phyloP scores from a whole-genome alignment of 2,113 vertebrate species.

The Balaenoptera acutorostrata region DNA sequence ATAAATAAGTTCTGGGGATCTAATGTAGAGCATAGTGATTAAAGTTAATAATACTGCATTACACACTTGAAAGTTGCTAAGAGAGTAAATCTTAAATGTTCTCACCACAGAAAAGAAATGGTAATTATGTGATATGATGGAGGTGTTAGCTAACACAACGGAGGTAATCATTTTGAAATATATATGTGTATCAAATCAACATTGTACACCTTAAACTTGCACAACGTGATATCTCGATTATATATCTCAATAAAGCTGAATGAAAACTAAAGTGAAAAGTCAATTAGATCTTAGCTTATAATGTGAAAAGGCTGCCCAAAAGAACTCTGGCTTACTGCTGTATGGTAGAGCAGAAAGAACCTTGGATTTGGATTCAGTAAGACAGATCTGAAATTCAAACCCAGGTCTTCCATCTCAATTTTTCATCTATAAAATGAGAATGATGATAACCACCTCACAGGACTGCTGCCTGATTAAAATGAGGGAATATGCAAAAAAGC shows the following conservation, averaged over 20 bases:
- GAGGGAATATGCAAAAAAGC: neutral
- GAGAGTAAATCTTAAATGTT: neutral
- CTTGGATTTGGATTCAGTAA: neutral
- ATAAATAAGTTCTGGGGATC: neutral
- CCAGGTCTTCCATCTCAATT: neutral
- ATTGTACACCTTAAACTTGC: neutral
- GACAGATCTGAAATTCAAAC: neutral
- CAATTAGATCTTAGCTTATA: neutral
- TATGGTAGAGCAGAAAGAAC: neutral
- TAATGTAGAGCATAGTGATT: neutral
- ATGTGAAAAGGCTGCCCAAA: neutral
- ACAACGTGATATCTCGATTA: neutral
- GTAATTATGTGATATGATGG: neutral
- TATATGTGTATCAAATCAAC: neutral
- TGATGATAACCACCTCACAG: neutral
- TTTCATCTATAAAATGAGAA: neutral
- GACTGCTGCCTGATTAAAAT: neutral
- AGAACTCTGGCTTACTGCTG: neutral
- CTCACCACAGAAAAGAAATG: neutral
- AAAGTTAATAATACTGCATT: neutral
- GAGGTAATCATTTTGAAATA: neutral
- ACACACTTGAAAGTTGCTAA: neutral
- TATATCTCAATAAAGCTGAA: neutral
- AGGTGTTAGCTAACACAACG: neutral
- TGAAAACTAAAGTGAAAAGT: neutral